Evolutionary conservation across 2,113 vertebrate species (phyloP), one percentile per base, ranked within the genome.

Genomic region (Takifugu bimaculatus): DNA sequence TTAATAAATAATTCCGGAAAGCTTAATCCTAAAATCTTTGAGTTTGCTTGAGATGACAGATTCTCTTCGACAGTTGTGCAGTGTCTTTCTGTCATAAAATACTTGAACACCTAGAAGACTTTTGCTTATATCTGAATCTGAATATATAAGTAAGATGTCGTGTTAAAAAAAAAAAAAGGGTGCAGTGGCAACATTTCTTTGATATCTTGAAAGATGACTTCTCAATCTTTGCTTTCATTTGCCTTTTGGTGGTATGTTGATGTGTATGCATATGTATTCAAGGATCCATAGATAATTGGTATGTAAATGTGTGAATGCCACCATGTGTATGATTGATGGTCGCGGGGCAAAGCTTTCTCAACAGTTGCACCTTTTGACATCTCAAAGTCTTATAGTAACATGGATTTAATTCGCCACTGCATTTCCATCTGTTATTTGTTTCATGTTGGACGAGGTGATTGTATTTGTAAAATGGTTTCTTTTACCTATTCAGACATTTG

Each of bases 391-490:
- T 28, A 77, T 55, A 72, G 50, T n/a, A 42, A 3, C 60, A 52
- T 27, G 42, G 43, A 63, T 68, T 67, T 54, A 58, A 63, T 50
- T 79, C 68, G 74, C 67, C 12, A 15, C 42, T 54, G 78, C 81
- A 82, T 78, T 79, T 79, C 70, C 69, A 76, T 53, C 61, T 74
- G 53, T 63, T 67, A 54, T 65, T 53, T 58, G n/a, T 75, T 75
- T 68, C 53, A 67, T 82, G 77, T 82, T 71, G 67, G 82, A 87
- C 79, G 49, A 65, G 55, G 58, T 81, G 82, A 86, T 85, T 87
- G 82, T 85, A 89, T 74, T 77, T 72, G 61, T 54, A 57, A 65
- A 68, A 78, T 57, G 32, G 5, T 60, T 60, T 51, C 54, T 75
- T 72, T 66, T 62, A 32, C 53, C 63, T 54, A 60, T 13, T 26